These are phyloP conservation scores for Ceratosolen solmsi DNA, from an alignment of 1,140 invertebrate genomes.

Conservation along the genomic window DNA sequence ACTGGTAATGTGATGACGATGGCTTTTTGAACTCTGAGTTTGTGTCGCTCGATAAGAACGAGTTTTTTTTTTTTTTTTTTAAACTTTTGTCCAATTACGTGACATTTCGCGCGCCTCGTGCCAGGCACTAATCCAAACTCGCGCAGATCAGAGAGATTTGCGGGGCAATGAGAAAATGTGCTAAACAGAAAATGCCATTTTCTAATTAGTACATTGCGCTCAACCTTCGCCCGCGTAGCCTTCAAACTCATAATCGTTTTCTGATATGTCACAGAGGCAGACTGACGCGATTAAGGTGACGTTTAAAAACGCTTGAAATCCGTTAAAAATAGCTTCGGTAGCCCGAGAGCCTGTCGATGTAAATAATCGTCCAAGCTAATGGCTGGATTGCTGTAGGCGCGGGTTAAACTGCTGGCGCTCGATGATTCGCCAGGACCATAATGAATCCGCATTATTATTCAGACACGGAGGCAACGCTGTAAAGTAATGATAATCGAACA, in stretches of 20 bases:
- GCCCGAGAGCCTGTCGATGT: not conserved
- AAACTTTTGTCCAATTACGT: not conserved
- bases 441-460: not conserved
- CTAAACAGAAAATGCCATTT: not conserved
- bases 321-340: not conserved
- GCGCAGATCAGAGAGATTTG: not conserved
- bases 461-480: not conserved
- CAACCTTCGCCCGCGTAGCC: not conserved
- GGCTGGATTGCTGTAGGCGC: not conserved
- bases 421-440: not conserved
- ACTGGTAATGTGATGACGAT: not conserved
- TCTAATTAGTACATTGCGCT: not conserved
- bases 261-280: not conserved
- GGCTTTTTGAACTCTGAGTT: not conserved
- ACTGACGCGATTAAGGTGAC: not conserved
- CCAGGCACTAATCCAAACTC: not conserved
- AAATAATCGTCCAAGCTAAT: not conserved
- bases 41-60: not conserved
- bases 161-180: not conserved
- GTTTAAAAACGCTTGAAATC: not conserved
- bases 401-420: not conserved
- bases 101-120: not conserved
- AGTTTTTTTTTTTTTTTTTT: not conserved
- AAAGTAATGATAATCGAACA: not conserved
- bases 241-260: constrained; percentile 1